Base-by-base conservation (phyloP, 2,888 invertebrate species). In the Drosophila colorata region DNA sequence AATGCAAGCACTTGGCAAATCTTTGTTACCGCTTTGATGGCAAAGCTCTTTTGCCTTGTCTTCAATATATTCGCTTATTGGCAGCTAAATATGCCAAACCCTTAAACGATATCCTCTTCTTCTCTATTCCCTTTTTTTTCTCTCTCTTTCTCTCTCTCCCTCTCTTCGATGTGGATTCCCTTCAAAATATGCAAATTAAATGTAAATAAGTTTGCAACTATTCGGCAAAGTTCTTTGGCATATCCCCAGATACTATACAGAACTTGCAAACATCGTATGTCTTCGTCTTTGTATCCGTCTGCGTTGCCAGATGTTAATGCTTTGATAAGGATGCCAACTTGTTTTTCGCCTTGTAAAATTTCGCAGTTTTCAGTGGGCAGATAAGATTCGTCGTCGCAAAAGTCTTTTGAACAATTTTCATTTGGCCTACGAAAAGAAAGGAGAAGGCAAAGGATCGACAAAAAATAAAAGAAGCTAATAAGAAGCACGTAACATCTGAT, bases 181-280 rank as follows among this genome's bases (percentile, higher is more conserved):
- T 73, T 38, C 56, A 77, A 90, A 91, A 90, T 89, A 90, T 90
- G 90, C 91, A 91, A 91, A 90, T 91, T 89, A 88, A 88, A 91
- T 90, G 90, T 91, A 90, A 90, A 90, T 90, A 87, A 90, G 88
- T 68, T 69, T 78, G 79, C 81, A 90, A 89, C 90, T 90, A 90
- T 90, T 87, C 77, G 64, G 66, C 76, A 84, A 68, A 73, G 41
- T 44, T 55, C 52, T 74, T 56, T 49, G 44, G 38, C 64, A 33
- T 48, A 71, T 43, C 47, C 47, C 13, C 38, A 37, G 37, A 40
- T 47, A 20, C 25, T 43, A 28, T 11, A 47, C 37, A 53, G 41
- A 51, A 52, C 33, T 33, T 9, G 28, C 28, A 28, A 28, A 9
- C 28, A 9, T 28, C 52, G 44, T 57, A 55, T 35, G 52, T 61